phyloP scores from a whole-genome alignment of 2,888 invertebrate species.

The Drosophila nr. fundita region DNA sequence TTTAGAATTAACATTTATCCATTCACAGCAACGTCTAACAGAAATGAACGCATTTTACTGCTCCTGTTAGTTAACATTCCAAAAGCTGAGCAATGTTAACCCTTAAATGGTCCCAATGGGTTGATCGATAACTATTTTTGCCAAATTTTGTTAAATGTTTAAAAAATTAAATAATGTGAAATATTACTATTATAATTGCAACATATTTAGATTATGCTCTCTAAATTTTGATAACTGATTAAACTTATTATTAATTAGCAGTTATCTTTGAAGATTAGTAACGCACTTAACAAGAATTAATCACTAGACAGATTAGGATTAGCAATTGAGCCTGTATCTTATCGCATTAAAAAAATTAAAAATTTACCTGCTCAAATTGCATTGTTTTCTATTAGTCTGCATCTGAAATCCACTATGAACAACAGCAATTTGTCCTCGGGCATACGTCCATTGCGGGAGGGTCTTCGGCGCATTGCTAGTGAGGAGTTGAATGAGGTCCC shows the following conservation, averaged over 20 bases:
- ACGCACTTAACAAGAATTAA: conserved; percentile 12
- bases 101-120: background rate
- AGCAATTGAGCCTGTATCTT: conserved; percentile 33
- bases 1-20: background rate
- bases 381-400: conserved; percentile 33
- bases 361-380: conserved; percentile 31
- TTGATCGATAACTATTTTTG: background rate
- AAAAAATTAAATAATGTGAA: background rate
- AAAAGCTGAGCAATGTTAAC: conserved; percentile 4
- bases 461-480: conserved; percentile 83
- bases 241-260: background rate
- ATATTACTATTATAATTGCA: background rate
- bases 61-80: conserved; percentile 43
- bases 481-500: conserved; percentile 86
- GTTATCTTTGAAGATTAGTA: background rate
- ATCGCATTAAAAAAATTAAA: conserved; percentile 23
- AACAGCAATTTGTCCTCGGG: background rate
- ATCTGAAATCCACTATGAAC: conserved; percentile 28
- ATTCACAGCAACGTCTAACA: background rate
- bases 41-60: conserved; percentile 31
- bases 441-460: conserved; percentile 45
- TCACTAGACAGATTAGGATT: conserved; percentile 40
- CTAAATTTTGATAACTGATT: background rate
- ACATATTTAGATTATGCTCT: background rate
- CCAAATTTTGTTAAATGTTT: background rate